Evolutionary conservation across 2,113 vertebrate species (phyloP).

Genomic region (Cercopithecus mona): DNA sequence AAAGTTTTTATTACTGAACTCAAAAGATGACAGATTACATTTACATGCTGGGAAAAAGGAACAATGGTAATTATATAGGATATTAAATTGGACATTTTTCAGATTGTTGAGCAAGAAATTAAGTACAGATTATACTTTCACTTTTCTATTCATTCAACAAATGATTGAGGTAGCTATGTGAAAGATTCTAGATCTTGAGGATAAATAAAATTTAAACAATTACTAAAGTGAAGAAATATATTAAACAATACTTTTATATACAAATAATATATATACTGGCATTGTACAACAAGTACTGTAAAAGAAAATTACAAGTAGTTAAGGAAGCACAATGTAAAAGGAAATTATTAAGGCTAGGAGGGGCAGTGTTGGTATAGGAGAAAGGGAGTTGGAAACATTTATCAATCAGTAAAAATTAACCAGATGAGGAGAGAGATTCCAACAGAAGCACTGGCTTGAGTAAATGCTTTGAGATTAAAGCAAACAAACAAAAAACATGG

Average conservation of each 20-base stretch:
- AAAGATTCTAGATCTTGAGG: background rate
- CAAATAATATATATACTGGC: background rate
- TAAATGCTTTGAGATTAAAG: background rate
- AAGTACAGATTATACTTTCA: background rate
- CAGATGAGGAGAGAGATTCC: background rate
- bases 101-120: background rate
- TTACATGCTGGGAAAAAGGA: background rate
- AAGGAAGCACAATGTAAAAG: background rate
- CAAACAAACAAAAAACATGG: background rate
- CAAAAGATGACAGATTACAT: background rate
- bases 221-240: background rate
- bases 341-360: background rate
- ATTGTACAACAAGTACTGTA: background rate
- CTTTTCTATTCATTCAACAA: background rate
- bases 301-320: background rate
- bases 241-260: background rate
- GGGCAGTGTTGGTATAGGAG: too few relatives aligned
- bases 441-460: background rate
- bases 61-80: background rate
- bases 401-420: background rate
- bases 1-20: background rate
- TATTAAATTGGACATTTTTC: background rate
- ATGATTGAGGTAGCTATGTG: background rate
- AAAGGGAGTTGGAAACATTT: background rate
- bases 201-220: conserved; percentile 15